phyloP scores from a whole-genome alignment of 2,888 invertebrate species.

The Amphiduros pacificus region DNA sequence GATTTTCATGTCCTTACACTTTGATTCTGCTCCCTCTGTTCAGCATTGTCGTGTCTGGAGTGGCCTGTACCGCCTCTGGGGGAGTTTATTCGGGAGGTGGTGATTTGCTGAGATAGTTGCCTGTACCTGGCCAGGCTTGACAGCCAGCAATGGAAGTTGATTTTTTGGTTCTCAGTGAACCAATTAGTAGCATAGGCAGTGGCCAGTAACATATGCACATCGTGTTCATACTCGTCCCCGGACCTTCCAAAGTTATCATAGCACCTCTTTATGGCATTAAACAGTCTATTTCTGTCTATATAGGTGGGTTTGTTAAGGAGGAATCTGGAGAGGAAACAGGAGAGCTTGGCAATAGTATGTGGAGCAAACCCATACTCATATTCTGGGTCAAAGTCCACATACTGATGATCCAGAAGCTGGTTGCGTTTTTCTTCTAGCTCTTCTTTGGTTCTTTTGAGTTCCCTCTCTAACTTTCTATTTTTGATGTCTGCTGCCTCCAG shows the following conservation, averaged over 20 bases:
- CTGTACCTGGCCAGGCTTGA: constrained; percentile 29
- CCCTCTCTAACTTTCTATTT: constrained; percentile 43
- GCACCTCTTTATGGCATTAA: constrained; percentile 42
- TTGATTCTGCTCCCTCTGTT: no score
- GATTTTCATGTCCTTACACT: no score
- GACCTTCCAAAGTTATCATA: constrained; percentile 44
- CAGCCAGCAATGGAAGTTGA: constrained; percentile 46
- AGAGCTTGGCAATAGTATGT: constrained; percentile 43
- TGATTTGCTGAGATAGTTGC: no score
- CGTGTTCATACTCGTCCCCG: constrained; percentile 38
- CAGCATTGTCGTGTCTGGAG: no score
- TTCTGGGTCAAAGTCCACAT: constrained; percentile 42
- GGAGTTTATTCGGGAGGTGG: no score
- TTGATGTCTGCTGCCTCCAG: constrained; percentile 45
- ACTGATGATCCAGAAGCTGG: constrained; percentile 37
- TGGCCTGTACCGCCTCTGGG: no score
- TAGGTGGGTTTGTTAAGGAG: constrained; percentile 44
- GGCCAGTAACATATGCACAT: constrained; percentile 55
- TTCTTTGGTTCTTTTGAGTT: constrained; percentile 39
- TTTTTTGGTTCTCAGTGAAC: constrained; percentile 45
- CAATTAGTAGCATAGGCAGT: constrained; percentile 53
- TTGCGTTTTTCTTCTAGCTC: constrained; percentile 40
- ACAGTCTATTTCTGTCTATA: constrained; percentile 43
- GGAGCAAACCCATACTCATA: constrained; percentile 47
- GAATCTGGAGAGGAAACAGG: constrained; percentile 43